Conservation (phyloP, 2,888 invertebrate genomes). For the Coleophora deauratella region DNA sequence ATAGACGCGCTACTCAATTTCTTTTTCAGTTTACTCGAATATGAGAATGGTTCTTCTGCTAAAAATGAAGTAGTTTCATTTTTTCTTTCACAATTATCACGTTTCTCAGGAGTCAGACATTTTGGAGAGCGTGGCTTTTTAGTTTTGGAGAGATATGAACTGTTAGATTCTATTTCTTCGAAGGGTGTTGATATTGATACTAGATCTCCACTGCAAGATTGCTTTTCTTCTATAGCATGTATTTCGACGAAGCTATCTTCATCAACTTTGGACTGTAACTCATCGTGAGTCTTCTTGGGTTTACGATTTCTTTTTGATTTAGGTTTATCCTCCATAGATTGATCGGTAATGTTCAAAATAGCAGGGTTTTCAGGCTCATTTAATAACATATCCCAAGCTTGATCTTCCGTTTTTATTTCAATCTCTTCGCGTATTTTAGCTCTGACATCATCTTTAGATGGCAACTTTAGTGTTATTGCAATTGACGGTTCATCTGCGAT, state of each 20-base stretch:
- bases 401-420: conserved; percentile 53
- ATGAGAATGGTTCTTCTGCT: conserved; percentile 22
- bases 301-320: conserved; percentile 51
- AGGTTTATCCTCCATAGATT: conserved; percentile 41
- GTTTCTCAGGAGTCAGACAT: conserved; percentile 39
- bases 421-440: conserved; percentile 17
- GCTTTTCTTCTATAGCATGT: conserved; percentile 59
- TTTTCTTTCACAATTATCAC: conserved; percentile 24
- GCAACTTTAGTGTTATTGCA: conserved; percentile 17
- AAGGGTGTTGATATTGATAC: conserved; percentile 58
- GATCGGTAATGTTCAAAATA: conserved; percentile 20
- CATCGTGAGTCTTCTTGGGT: conserved; percentile 44
- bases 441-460: conserved; percentile 22
- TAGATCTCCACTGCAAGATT: conserved; percentile 44
- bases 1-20: conserved; percentile 17
- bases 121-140: conserved; percentile 47
- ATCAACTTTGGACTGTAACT: conserved; percentile 40
- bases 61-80: conserved; percentile 20
- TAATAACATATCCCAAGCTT: conserved; percentile 61
- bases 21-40: conserved; percentile 17
- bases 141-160: conserved; percentile 36
- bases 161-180: conserved; percentile 39
- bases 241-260: conserved; percentile 67
- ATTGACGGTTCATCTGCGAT: conserved; percentile 7
- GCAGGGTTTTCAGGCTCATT: conserved; percentile 41